Evolutionary conservation across 1,140 invertebrate species (phyloP).

Genomic region (Zaprionus gabonicus): DNA sequence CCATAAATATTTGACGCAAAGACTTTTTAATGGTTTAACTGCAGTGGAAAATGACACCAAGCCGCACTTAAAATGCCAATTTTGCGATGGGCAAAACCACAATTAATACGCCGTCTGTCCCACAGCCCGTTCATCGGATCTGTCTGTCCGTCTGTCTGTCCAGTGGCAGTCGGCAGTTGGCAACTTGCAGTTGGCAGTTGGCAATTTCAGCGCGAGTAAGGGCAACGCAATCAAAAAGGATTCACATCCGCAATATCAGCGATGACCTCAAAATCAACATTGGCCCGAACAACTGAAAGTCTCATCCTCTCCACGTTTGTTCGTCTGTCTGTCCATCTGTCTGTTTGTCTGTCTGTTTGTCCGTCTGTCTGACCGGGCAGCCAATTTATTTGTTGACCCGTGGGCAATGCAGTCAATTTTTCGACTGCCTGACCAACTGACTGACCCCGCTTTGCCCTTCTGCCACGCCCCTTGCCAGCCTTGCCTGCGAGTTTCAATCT

Average conservation of each 20-base stretch:
- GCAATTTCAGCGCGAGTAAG: constrained; percentile 42
- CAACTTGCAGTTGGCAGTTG: constrained; percentile 34
- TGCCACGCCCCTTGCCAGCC: not conserved
- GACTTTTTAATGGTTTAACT: constrained; percentile 71
- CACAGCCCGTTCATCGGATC: not conserved
- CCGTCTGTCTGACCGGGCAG: constrained; percentile 39
- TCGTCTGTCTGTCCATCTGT: not conserved
- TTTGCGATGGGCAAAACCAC: constrained; percentile 77
- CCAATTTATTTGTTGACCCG: constrained; percentile 83
- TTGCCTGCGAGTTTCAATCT: constrained; percentile 49
- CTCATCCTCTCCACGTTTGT: not conserved
- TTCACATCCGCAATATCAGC: constrained; percentile 81
- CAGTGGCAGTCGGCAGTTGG: constrained; percentile 17
- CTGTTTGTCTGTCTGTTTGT: not conserved
- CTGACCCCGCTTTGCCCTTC: constrained; percentile 21
- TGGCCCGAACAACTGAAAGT: constrained; percentile 36
- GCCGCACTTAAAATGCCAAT: constrained; percentile 82
- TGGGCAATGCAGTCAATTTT: constrained; percentile 83
- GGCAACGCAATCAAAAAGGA: constrained; percentile 79
- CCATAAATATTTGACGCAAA: constrained; percentile 76
- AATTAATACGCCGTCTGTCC: constrained; percentile 68
- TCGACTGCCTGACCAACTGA: constrained; percentile 59
- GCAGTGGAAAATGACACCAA: constrained; percentile 70
- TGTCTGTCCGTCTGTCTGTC: not conserved
- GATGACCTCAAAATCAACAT: constrained; percentile 83